These are phyloP conservation scores for Eupithecia vulgata DNA, from an alignment of 2,888 invertebrate species.

Conservation along the genomic window DNA sequence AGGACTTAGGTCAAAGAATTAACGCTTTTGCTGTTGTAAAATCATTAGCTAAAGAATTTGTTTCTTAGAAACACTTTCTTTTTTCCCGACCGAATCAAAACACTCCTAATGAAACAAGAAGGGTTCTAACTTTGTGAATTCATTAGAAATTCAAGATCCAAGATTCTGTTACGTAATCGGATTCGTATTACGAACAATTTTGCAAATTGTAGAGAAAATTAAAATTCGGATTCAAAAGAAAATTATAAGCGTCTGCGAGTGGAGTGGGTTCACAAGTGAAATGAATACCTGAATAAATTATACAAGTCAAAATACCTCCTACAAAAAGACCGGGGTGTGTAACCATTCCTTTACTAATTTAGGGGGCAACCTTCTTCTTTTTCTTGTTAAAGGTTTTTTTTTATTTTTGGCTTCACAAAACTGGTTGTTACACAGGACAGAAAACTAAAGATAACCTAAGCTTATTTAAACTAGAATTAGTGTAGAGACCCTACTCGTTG, in stretches of 20 bases:
- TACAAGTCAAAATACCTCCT: background rate
- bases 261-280: constrained; percentile 52
- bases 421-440: no score
- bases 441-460: no score
- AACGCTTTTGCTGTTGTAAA: background rate
- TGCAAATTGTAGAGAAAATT: constrained; percentile 57
- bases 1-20: background rate
- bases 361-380: background rate
- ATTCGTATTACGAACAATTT: constrained; percentile 62
- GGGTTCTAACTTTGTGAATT: constrained; percentile 59
- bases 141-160: constrained; percentile 59
- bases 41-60: background rate
- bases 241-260: constrained; percentile 1
- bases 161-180: constrained; percentile 68
- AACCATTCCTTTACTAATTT: background rate
- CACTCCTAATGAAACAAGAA: constrained; percentile 31
- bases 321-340: background rate
- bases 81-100: constrained; percentile 7
- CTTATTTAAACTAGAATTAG: no score
- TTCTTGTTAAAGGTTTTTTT: background rate
- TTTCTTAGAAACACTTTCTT: background rate
- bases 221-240: constrained; percentile 4
- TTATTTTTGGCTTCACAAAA: no score
- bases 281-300: constrained; percentile 57
- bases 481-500: no score